Evolutionary conservation across 2,888 invertebrate species (phyloP), one percentile per base, ranked within the genome.

Genomic region (Sminthurinus aureus): DNA sequence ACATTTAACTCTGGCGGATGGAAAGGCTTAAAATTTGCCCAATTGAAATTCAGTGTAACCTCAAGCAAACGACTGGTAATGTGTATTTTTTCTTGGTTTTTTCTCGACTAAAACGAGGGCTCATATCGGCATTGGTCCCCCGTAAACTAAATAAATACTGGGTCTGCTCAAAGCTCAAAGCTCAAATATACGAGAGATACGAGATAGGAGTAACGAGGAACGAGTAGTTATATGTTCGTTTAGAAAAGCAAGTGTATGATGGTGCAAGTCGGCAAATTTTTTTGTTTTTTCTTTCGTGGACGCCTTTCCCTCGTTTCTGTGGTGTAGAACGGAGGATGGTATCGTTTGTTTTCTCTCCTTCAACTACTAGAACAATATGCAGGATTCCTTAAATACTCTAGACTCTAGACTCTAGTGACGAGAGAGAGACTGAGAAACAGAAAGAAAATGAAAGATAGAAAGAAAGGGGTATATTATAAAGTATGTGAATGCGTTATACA

Each of bases 81-180:
- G 76, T 71, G 69, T 71, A 24, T 71, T 22, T 71, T 22, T 71
- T 22, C 24, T 22, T 22, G 20, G 20, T 71, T 71, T 20, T 20
- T 13, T 26, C 24, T 26, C 13, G 20, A 76, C 11, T 52, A 51
- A 81, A 81, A 81, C 80, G 80, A 81, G 80, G 80, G 80, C 80
- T 81, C 80, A 81, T 81, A 81, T 81, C 80, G 80, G 80, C 80
- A 81, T 81, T 73, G 80, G 80, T 81, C 80, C 80, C 80, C 80
- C 80, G 80, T 81, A 81, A 81, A 81, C 80, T 51, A 81, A 81
- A 81, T 81, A 81, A 81, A 81, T 81, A 81, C 73, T 81, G 80
- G 80, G 79, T 73, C 80, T 81, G 80, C 58, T 51, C 80, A 38
- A 20, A n/a, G 4, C n/a, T 51, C 38, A 38, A 6, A 76, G 20